phyloP scores from a whole-genome alignment of 2,113 vertebrate genomes.

The Epinephelus moara region DNA sequence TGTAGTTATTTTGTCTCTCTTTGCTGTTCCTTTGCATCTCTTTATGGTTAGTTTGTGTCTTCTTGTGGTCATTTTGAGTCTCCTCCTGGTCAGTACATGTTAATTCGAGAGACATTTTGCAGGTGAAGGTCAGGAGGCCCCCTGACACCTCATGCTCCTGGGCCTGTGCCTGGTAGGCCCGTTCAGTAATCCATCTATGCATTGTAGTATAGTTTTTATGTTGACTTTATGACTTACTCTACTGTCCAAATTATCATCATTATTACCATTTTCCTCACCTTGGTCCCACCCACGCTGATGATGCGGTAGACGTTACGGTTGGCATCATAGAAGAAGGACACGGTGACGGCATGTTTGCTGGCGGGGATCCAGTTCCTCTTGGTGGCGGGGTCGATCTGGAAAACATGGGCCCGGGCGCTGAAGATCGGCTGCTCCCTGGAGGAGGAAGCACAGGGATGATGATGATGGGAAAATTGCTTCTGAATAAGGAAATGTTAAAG shows the following conservation, averaged over 20 bases:
- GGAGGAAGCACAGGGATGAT: conserved; percentile 4
- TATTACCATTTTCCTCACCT: conserved; percentile 82
- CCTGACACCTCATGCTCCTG: too few species aligned
- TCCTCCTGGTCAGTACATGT: too few species aligned
- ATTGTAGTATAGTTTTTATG: not conserved
- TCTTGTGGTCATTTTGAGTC: too few species aligned
- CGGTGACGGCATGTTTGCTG: conserved; percentile 94
- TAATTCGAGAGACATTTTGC: too few species aligned
- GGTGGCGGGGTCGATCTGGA: conserved; percentile 96
- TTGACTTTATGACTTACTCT: not conserved
- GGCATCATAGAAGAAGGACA: conserved; percentile 97
- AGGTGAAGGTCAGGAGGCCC: too few species aligned
- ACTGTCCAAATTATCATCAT: not conserved
- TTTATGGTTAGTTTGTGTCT: too few species aligned
- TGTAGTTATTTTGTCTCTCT: too few species aligned
- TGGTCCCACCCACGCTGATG: conserved; percentile 97
- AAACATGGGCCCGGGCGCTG: conserved; percentile 95
- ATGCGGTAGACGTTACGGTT: conserved; percentile 95
- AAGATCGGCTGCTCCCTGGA: conserved; percentile 97
- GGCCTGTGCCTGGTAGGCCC: too few species aligned
- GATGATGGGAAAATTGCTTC: not conserved
- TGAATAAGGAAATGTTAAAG: not conserved
- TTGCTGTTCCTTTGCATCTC: too few species aligned
- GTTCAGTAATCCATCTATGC: too few species aligned
- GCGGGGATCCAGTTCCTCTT: conserved; percentile 98